phyloP scores from a whole-genome alignment of 1,140 invertebrate species.

The Charaxes varanes region DNA sequence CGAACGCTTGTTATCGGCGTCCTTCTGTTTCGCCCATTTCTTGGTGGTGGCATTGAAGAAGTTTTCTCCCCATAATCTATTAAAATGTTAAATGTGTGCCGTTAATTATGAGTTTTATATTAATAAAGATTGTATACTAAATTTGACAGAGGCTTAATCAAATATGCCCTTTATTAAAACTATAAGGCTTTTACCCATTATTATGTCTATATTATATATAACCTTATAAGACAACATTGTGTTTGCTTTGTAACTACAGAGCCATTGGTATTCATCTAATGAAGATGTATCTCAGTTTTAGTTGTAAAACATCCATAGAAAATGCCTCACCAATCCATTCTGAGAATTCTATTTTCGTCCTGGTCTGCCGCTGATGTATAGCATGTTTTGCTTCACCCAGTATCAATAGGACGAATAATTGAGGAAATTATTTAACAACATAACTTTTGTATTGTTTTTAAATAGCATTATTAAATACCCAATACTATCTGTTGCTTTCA shows the following conservation, averaged over 20 bases:
- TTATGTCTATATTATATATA: too few species aligned
- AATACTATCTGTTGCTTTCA: too few species aligned
- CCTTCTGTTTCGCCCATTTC: slow-evolving; percentile 97
- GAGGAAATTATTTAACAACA: neutral
- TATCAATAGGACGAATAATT: slow-evolving; percentile 55
- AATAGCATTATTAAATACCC: too few species aligned
- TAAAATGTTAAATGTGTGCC: slow-evolving; percentile 1
- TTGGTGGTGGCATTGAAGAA: slow-evolving; percentile 98
- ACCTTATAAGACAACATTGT: too few species aligned
- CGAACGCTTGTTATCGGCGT: slow-evolving; percentile 93
- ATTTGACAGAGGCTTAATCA: too few species aligned
- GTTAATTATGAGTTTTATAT: too few species aligned
- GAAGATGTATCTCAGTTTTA: slow-evolving; percentile 39
- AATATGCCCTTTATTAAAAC: too few species aligned
- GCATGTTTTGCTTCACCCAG: slow-evolving; percentile 52
- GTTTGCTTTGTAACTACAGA: too few species aligned
- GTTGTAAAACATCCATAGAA: slow-evolving; percentile 36
- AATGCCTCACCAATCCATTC: slow-evolving; percentile 33
- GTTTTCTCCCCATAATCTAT: slow-evolving; percentile 95
- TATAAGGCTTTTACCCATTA: too few species aligned
- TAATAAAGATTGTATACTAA: too few species aligned
- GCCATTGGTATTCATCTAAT: neutral
- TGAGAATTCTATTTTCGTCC: slow-evolving; percentile 49
- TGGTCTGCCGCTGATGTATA: slow-evolving; percentile 62
- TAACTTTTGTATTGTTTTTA: neutral